These are phyloP conservation scores for Sinocyclocheilus rhinocerous DNA, from an alignment of 2,113 vertebrate species.

Conservation along the genomic window DNA sequence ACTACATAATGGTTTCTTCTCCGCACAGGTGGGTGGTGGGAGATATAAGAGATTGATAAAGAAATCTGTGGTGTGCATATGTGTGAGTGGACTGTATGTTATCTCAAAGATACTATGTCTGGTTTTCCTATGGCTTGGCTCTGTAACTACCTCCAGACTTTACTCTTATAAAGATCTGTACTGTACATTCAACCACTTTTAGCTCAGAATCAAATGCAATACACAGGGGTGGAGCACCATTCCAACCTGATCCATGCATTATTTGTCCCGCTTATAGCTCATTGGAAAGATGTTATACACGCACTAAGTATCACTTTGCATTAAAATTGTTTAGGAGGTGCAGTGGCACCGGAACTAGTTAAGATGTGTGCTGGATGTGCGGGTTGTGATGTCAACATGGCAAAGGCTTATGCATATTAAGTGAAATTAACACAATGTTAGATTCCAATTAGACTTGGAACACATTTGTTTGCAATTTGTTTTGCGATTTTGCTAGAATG, in stretches of 20 bases:
- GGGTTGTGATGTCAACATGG: background rate
- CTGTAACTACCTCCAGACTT: conserved; percentile 68
- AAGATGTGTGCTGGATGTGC: background rate
- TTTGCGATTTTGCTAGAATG: background rate
- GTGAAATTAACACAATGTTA: too few species aligned
- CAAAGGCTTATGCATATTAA: background rate
- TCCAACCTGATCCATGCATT: conserved; percentile 19
- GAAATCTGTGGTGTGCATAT: conserved; percentile 29
- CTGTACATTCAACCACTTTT: conserved; percentile 3
- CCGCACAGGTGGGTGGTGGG: conserved; percentile 64
- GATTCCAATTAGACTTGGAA: background rate
- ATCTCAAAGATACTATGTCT: conserved; percentile 19
- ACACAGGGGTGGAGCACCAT: conserved; percentile 45
- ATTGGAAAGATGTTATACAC: background rate
- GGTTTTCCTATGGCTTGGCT: conserved; percentile 38
- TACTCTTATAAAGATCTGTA: conserved; percentile 60
- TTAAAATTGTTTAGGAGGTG: background rate
- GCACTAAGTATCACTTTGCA: background rate
- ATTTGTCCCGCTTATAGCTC: background rate
- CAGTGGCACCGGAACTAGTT: background rate
- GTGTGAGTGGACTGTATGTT: conserved; percentile 26
- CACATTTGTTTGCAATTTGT: background rate
- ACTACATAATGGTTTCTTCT: conserved; percentile 64
- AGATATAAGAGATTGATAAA: conserved; percentile 19
- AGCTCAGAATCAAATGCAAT: conserved; percentile 58